Evolutionary conservation across 2,113 vertebrate genomes (phyloP), one percentile per base, ranked within the genome.

Genomic region (Pseudopodoces humilis): DNA sequence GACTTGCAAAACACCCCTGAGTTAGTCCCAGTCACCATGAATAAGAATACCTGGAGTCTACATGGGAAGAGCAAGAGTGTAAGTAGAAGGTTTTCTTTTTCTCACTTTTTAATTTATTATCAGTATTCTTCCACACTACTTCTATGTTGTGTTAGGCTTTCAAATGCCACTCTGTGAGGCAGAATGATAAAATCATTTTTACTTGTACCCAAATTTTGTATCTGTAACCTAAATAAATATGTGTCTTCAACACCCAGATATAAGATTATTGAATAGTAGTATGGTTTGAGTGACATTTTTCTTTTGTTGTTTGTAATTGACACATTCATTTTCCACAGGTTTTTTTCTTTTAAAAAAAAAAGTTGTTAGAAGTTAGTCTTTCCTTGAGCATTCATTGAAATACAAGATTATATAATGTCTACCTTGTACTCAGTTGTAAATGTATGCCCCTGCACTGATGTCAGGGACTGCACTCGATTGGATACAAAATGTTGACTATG

Each of bases 61-160:
- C 92, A 88, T 65, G 95, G 94, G 62, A 97, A 96, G 67, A 98
- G 86, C 93, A 98, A 97, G 97, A 98, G 97, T 89, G 98, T 98
- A 91, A 98, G 98, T 98, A 95, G 37, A 53, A 76, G 2, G 2
- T 77, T 95, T 92, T 83, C 2, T 87, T 90, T 94, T 79, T 11
- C 24, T 64, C 85, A 50, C 7, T 53, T 86, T 19, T 58, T 5
- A 50, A 89, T 72, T 78, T 86, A 19, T 84, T 50, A 27, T 28
- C n/a, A 35, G 1, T 71, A 18, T 53, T 95, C 9, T 72, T 67
- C 33, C 28, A 49, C 52, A 43, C 2, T 56, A 10, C 6, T 18
- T 71, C 9, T 33, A 9, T 65, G 37, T 49, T 63, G 2, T 31
- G 9, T 63, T 69, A 79, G 18, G 22, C 25, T 92, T 85, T 76